Base-by-base conservation (phyloP, 2,888 invertebrate genomes). In the Drosophila rellima region DNA sequence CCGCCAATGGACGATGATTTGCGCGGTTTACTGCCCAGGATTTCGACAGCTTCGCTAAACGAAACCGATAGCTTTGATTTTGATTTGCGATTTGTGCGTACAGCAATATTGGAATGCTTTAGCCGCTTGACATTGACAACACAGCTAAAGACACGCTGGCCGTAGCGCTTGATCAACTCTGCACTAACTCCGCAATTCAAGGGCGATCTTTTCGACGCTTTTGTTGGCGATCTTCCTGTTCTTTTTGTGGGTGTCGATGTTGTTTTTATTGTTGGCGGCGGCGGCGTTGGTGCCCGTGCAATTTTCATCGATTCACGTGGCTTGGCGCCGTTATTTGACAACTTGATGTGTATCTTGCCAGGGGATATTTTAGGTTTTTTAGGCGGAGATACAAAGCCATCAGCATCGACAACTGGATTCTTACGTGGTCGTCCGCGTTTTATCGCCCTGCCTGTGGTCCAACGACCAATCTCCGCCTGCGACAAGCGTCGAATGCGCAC, bases 41-140 rank as follows among this genome's bases (percentile, higher is more conserved):
- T 86, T 59, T 91, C 91, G 5, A 91, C 91, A 13, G 91, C 81
- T 18, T 91, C 91, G 18, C 75, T 83, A 61, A 91, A 91, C 3
- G 91, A 91, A 3, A 91, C 91, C 0, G 91, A 85, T 0, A 90
- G 69, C 57, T 91, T 90, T 29, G 79, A 66, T 15, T 88, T 87
- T 40, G 75, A 77, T 15, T 89, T 87, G 29, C 80, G 79, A 1
- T 81, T 74, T 0, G 75, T 64, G 2, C 50, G 55, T 61, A 17
- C 42, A 8, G 11, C 8, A 13, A 69, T 66, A 11, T 6, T n/a
- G 6, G 23, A 13, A 26, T 33, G 13, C 7, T 13, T 55, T 0
- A 62, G 6, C 0, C 75, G 72, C 31, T 71, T 86, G 0, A 88
- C 0, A 17, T 40, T 62, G 0, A 83, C 88, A 5, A 63, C 23